phyloP scores from a whole-genome alignment of 2,888 invertebrate genomes.

The Torymus texanus region DNA sequence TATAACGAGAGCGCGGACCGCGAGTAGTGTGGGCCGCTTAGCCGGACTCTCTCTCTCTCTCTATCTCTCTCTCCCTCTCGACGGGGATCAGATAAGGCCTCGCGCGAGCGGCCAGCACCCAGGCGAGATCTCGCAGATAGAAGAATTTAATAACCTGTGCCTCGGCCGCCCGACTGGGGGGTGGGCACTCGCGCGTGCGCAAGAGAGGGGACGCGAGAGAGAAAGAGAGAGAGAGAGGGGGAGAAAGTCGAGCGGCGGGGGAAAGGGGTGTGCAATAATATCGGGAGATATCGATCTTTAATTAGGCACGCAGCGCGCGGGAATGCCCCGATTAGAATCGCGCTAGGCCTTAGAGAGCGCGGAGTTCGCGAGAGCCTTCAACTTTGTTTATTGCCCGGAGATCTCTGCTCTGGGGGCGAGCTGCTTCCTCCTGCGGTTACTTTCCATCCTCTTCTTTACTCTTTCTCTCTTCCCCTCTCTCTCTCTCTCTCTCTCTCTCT shows the following conservation, averaged over 20 bases:
- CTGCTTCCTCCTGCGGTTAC: too few relatives aligned
- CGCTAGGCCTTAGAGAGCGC: constrained; percentile 25
- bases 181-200: background rate
- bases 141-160: constrained; percentile 74
- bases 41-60: background rate
- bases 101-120: constrained; percentile 63
- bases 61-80: constrained; percentile 1
- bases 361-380: background rate
- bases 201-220: background rate
- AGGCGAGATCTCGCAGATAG: constrained; percentile 71
- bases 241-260: background rate
- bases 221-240: constrained; percentile 31
- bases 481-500: constrained; percentile 31
- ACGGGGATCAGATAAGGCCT: constrained; percentile 46
- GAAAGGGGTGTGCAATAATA: constrained; percentile 73
- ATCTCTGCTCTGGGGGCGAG: too few relatives aligned
- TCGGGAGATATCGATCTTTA: constrained; percentile 75
- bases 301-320: constrained; percentile 75
- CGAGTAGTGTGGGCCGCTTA: constrained; percentile 3
- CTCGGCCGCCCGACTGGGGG: constrained; percentile 7
- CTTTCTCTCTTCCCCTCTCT: constrained; percentile 29
- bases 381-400: constrained; percentile 38
- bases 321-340: constrained; percentile 56
- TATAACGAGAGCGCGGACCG: constrained; percentile 30
- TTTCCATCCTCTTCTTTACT: background rate